Percentiles rank a stretch among this genome's conserved stretches.
Evolutionary conservation across 2,797 vertebrate species (phyloP).

Genomic region (Arnoldichthys spilopterus): DNA sequence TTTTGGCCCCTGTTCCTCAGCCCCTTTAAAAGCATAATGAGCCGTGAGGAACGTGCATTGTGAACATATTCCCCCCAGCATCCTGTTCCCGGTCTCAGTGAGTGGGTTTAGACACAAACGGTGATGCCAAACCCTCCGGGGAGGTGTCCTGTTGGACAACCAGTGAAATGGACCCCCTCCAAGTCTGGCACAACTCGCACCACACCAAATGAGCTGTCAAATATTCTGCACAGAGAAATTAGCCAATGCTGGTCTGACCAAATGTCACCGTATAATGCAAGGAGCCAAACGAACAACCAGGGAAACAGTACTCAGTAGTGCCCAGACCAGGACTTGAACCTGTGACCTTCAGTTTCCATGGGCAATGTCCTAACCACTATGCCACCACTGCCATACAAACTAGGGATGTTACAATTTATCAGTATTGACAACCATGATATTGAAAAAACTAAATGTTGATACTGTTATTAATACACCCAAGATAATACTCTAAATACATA

Average conservation of each 20-base stretch:
- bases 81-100: slow-evolving; percentile 11
- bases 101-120: slow-evolving; percentile 37
- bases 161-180: slow-evolving; percentile 30
- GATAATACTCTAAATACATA: too few relatives aligned
- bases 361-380: too few relatives aligned
- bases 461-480: too few relatives aligned
- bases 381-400: too few relatives aligned
- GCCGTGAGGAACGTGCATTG: slow-evolving; percentile 9
- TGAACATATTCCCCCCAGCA: slow-evolving; percentile 39
- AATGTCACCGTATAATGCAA: slow-evolving; percentile 36
- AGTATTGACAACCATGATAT: too few relatives aligned
- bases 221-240: slow-evolving; percentile 27
- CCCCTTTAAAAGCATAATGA: slow-evolving; percentile 28
- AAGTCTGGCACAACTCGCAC: slow-evolving; percentile 36
- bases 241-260: slow-evolving; percentile 35
- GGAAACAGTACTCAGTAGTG: too few relatives aligned
- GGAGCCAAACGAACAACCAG: slow-evolving; percentile 28
- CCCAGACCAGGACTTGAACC: too few relatives aligned
- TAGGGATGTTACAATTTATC: too few relatives aligned
- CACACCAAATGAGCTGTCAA: slow-evolving; percentile 52
- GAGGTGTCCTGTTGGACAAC: slow-evolving; percentile 1
- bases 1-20: neutral
- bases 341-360: too few relatives aligned
- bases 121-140: slow-evolving; percentile 20
- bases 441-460: too few relatives aligned